Evolutionary conservation across 2,888 invertebrate genomes (phyloP), one percentile per base, ranked within the genome.

Genomic region (Axea sp.): DNA sequence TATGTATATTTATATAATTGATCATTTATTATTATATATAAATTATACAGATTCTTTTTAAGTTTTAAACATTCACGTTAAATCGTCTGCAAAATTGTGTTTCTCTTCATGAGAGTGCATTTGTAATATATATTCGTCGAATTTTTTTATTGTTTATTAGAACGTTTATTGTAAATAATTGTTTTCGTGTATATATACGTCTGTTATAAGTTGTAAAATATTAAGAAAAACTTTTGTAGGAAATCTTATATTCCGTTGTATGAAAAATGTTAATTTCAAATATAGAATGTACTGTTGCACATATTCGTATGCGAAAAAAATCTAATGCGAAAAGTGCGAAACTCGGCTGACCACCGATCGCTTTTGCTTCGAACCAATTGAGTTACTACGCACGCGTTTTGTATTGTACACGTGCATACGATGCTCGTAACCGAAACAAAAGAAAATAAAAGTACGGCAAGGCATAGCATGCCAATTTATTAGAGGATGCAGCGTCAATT

Each of bases 351-450:
- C 67, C 53, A 74, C 76, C 73, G 76, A 76, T 73, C 77, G 78
- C 76, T 67, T 39, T 64, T 51, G 76, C 75, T 79, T 77, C 22
- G 41, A 77, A 78, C 65, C 72, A 73, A 75, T 75, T 59, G 65
- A 76, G 73, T 71, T 71, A 73, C 59, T 71, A 68, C 41, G 59
- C 64, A 51, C 67, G 68, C 68, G 68, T 51, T 71, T 57, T 41
- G 45, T 75, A 67, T 12, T 22, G 30, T 31, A 30, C 62, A 65
- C 49, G 65, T 53, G 37, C 47, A 65, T 19, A 4, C 22, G 30
- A 55, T 73, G 39, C 28, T 49, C 68, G 59, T 37, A 59, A 59
- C 30, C 60, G 55, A 72, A 68, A 64, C 24, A n/a, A 39, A 45
- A 45, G 41, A 12, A 22, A 30, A n/a, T 14, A 35, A 1, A 39